Conservation (phyloP, 1,140 invertebrate genomes). For the Eurosta solidaginis region DNA sequence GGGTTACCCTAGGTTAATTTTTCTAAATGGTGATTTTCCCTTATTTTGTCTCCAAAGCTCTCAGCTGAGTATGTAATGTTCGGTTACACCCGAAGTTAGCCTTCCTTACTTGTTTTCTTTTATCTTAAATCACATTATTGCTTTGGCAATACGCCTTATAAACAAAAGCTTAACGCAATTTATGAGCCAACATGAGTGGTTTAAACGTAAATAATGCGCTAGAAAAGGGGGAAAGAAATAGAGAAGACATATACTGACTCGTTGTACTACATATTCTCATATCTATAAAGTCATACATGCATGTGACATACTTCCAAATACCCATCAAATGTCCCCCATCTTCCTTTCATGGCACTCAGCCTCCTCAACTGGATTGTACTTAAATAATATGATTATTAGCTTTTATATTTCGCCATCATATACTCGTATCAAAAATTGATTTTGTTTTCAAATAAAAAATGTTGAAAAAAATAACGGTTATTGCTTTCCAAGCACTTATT, state of each 20-base stretch:
- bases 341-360: too few relatives aligned
- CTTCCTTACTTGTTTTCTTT: neutral
- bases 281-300: neutral
- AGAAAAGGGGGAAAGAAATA: neutral
- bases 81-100: too few relatives aligned
- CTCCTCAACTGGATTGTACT: neutral
- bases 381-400: slow-evolving; percentile 16
- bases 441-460: too few relatives aligned
- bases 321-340: too few relatives aligned
- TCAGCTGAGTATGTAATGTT: too few relatives aligned
- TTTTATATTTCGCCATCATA: neutral
- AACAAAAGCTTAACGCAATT: neutral
- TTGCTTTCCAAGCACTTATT: neutral
- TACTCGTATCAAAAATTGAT: neutral
- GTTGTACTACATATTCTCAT: neutral
- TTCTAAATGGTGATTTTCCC: too few relatives aligned
- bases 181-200: neutral
- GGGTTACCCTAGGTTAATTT: too few relatives aligned
- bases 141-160: neutral
- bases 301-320: too few relatives aligned
- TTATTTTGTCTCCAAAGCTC: too few relatives aligned
- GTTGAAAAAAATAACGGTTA: neutral
- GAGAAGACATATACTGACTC: neutral
- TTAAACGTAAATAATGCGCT: neutral
- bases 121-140: neutral